Percentiles rank a stretch among this genome's conserved stretches.
Conservation (phyloP, 2,113 vertebrate genomes). For the Mustela lutreola region DNA sequence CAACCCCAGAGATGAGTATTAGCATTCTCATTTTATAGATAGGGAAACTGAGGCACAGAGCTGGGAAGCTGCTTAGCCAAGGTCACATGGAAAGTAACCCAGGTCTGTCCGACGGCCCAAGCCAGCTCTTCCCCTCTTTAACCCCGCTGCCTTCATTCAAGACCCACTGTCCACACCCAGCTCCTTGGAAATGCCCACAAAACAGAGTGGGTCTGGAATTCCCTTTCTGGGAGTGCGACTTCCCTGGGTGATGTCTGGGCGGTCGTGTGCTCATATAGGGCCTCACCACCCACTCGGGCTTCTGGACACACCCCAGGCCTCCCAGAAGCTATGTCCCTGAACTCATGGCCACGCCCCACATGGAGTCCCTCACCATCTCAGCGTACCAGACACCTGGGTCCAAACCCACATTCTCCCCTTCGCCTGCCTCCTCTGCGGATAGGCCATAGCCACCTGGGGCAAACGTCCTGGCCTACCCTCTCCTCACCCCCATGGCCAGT, state of each 20-base stretch:
- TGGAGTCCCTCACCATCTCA: background rate
- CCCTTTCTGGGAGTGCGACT: background rate
- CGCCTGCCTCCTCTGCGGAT: background rate
- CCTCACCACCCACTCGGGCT: background rate
- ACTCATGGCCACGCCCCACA: background rate
- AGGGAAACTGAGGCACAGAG: conserved; percentile 24
- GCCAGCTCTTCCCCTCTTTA: background rate
- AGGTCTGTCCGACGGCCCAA: background rate
- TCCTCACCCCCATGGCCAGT: background rate
- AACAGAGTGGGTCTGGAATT: background rate
- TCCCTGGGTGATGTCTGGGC: background rate
- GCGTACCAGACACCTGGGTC: background rate
- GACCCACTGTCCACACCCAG: background rate
- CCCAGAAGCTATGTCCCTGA: background rate
- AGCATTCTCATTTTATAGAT: background rate
- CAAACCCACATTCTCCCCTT: background rate
- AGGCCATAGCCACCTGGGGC: background rate
- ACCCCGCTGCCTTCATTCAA: background rate
- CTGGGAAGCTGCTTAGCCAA: background rate
- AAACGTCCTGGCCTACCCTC: background rate
- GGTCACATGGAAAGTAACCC: background rate
- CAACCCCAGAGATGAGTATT: background rate
- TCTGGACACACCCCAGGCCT: background rate
- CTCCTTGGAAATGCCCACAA: background rate
- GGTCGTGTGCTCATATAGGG: background rate